phyloP scores from a whole-genome alignment of 2,113 vertebrate genomes.

The Hippocampus guttulatus region DNA sequence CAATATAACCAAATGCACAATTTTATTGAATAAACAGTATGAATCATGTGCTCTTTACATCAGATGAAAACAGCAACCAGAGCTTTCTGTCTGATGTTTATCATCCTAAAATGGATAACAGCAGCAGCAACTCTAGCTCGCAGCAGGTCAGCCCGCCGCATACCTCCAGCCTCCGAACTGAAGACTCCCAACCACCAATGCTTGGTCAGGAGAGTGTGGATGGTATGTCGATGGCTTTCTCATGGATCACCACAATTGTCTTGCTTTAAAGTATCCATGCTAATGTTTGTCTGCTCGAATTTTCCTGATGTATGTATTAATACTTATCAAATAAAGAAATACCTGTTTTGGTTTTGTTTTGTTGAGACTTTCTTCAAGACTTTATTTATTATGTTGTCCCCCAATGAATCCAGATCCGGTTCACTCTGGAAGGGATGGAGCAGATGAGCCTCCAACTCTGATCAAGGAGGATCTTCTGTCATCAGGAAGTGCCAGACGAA shows the following conservation, averaged over 20 bases:
- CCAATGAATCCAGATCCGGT: constrained; percentile 77
- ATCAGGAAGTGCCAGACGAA: constrained; percentile 43
- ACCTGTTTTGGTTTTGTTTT: neutral
- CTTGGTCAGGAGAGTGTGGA: constrained; percentile 92
- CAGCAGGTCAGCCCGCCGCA: constrained; percentile 87
- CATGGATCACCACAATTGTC: neutral
- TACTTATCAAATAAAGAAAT: no score
- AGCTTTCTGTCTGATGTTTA: constrained; percentile 91
- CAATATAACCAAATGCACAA: neutral
- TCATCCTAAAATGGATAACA: constrained; percentile 89
- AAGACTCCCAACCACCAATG: constrained; percentile 92
- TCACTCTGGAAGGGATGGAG: constrained; percentile 82
- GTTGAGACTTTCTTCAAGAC: neutral
- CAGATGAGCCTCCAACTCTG: constrained; percentile 95
- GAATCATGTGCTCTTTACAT: constrained; percentile 23
- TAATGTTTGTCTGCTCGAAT: no score
- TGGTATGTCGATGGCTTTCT: constrained; percentile 62
- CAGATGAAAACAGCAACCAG: constrained; percentile 99
- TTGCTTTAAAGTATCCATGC: neutral
- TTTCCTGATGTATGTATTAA: no score
- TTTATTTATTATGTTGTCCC: neutral
- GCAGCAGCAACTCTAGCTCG: constrained; percentile 90
- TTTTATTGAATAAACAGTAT: neutral
- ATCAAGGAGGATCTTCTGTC: constrained; percentile 89
- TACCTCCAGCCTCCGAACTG: constrained; percentile 80